Evolutionary conservation across 2,113 vertebrate genomes (phyloP).

Genomic region (Sylvia atricapilla): DNA sequence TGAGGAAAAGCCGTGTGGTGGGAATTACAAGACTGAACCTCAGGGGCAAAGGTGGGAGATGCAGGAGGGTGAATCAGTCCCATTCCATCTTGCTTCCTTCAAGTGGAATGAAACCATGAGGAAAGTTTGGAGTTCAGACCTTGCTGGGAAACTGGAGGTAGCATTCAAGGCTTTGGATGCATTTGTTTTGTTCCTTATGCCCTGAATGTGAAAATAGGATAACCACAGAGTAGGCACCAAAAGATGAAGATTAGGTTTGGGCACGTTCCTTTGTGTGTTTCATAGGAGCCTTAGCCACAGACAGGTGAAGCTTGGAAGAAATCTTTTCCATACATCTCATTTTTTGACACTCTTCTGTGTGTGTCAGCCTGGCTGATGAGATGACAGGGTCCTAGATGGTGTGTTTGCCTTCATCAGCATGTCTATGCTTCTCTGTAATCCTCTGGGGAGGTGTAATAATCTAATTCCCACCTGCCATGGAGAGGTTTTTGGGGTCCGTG

Average conservation of each 20-base stretch:
- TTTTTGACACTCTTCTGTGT: accelerated
- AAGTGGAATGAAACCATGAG: accelerated
- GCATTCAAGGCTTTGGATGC: neutral
- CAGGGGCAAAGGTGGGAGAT: neutral
- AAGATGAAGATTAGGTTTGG: neutral
- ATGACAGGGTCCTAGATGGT: neutral
- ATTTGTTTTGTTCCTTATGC: neutral
- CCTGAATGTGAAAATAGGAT: accelerated
- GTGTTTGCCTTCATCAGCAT: neutral
- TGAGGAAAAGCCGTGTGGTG: accelerated
- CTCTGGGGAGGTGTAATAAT: neutral
- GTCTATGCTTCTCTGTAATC: neutral
- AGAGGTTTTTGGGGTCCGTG: neutral
- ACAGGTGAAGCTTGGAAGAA: neutral
- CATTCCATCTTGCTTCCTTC: accelerated
- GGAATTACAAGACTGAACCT: neutral
- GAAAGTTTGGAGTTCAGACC: neutral
- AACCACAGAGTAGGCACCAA: too few relatives aligned
- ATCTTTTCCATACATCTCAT: accelerated
- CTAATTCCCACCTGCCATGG: accelerated
- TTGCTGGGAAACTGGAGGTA: neutral
- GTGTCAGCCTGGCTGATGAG: accelerated
- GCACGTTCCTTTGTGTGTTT: neutral
- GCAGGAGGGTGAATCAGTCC: neutral
- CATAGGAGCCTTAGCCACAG: neutral